Conservation (phyloP, 2,888 invertebrate species). For the Heliconius hortense region DNA sequence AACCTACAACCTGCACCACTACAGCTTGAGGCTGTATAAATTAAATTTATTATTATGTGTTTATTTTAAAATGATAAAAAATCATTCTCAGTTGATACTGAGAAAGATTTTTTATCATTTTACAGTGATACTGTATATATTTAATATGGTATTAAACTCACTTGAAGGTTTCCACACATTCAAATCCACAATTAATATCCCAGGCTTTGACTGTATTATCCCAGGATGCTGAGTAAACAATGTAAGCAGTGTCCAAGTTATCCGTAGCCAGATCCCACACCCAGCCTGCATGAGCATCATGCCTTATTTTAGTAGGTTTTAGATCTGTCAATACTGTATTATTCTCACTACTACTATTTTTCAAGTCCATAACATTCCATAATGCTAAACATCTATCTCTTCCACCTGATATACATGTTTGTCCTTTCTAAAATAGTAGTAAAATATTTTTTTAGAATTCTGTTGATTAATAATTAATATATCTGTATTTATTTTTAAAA, state of each 20-base stretch:
- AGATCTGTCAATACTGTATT: slow-evolving; percentile 53
- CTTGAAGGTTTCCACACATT: slow-evolving; percentile 74
- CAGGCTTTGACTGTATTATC: slow-evolving; percentile 83
- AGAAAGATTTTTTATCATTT: too few relatives aligned
- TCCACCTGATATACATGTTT: slow-evolving; percentile 81
- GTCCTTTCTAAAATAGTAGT: slow-evolving; percentile 63
- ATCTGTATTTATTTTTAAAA: background rate
- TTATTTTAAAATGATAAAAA: too few relatives aligned
- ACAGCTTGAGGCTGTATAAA: background rate
- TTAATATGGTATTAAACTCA: slow-evolving; percentile 47
- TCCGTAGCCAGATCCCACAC: slow-evolving; percentile 83
- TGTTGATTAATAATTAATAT: background rate
- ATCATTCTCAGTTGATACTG: too few relatives aligned
- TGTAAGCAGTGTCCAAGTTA: slow-evolving; percentile 61
- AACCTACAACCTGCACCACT: background rate
- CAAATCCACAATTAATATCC: slow-evolving; percentile 72
- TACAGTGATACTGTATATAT: too few relatives aligned
- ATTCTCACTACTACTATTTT: slow-evolving; percentile 54
- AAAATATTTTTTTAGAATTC: background rate
- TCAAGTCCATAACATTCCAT: slow-evolving; percentile 72
- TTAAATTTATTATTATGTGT: background rate
- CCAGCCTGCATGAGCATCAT: slow-evolving; percentile 84
- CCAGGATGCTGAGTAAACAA: slow-evolving; percentile 83
- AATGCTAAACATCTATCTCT: slow-evolving; percentile 81
- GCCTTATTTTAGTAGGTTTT: slow-evolving; percentile 61